Conservation (phyloP, 1,140 invertebrate species). For the Mamestra configurata region DNA sequence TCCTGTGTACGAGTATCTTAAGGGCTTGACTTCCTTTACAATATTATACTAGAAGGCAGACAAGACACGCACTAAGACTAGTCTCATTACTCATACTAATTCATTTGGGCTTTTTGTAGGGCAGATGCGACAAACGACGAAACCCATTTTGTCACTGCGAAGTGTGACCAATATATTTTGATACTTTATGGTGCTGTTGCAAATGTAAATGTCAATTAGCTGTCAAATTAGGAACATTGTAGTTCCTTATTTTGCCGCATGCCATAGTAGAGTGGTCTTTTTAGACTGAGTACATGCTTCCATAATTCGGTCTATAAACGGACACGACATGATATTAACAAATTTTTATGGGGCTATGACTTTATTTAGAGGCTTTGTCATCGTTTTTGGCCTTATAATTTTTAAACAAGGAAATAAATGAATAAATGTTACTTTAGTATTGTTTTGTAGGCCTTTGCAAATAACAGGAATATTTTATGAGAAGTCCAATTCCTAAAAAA, state of each 20-base stretch:
- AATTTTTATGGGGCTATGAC: background rate
- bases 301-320: background rate
- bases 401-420: too few relatives aligned
- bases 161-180: background rate
- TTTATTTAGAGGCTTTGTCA: background rate
- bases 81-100: background rate
- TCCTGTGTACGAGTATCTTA: slow-evolving; percentile 67
- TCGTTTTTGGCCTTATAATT: slow-evolving; percentile 11
- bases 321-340: background rate
- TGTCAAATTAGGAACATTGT: slow-evolving; percentile 16
- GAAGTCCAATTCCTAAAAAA: too few relatives aligned
- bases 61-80: background rate
- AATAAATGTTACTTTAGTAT: too few relatives aligned
- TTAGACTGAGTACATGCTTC: background rate
- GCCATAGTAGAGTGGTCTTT: background rate
- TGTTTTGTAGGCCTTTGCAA: too few relatives aligned
- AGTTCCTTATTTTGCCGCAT: background rate
- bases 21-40: background rate
- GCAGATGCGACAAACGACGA: too few relatives aligned
- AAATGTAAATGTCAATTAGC: slow-evolving; percentile 12
- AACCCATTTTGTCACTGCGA: background rate
- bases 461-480: too few relatives aligned
- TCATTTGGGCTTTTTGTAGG: background rate
- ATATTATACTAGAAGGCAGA: background rate
- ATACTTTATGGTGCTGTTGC: background rate